Evolutionary conservation across 1,140 invertebrate species (phyloP).

Genomic region (Caerostris darwini): DNA sequence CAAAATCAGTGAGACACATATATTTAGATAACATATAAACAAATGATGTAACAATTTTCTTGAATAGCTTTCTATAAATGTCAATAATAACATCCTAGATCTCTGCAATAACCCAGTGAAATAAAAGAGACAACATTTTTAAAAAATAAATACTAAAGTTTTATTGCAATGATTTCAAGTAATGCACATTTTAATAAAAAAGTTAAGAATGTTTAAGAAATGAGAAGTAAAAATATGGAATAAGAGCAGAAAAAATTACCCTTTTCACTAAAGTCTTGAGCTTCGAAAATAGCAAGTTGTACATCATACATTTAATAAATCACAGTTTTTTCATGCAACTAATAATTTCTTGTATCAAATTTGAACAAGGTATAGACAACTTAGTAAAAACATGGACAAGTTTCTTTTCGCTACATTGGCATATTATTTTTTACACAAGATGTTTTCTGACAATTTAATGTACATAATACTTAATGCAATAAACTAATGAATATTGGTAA

Average conservation of each 20-base stretch:
- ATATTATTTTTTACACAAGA: too few relatives aligned
- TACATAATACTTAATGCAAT: too few relatives aligned
- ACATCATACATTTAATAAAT: neutral
- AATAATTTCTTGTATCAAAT: neutral
- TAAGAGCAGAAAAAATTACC: conserved; percentile 9
- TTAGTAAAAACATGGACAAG: too few relatives aligned
- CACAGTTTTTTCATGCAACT: neutral
- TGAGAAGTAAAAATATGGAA: conserved; percentile 19
- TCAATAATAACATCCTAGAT: neutral
- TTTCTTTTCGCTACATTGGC: too few relatives aligned
- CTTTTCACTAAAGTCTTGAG: conserved; percentile 21
- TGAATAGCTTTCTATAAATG: too few relatives aligned
- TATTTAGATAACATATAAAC: too few relatives aligned
- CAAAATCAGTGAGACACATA: too few relatives aligned
- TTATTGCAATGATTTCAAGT: conserved; percentile 52
- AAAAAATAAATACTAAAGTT: conserved; percentile 59
- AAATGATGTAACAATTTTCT: too few relatives aligned
- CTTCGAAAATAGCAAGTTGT: conserved; percentile 7
- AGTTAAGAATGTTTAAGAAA: conserved; percentile 28
- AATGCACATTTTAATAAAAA: conserved; percentile 18
- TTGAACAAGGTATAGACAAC: neutral
- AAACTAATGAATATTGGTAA: too few relatives aligned
- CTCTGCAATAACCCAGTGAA: neutral
- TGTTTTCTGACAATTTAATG: too few relatives aligned
- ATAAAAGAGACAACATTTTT: neutral